Evolutionary conservation across 2,797 vertebrate genomes (phyloP), one percentile per base, ranked within the genome.

Genomic region (Luscinia luscinia): DNA sequence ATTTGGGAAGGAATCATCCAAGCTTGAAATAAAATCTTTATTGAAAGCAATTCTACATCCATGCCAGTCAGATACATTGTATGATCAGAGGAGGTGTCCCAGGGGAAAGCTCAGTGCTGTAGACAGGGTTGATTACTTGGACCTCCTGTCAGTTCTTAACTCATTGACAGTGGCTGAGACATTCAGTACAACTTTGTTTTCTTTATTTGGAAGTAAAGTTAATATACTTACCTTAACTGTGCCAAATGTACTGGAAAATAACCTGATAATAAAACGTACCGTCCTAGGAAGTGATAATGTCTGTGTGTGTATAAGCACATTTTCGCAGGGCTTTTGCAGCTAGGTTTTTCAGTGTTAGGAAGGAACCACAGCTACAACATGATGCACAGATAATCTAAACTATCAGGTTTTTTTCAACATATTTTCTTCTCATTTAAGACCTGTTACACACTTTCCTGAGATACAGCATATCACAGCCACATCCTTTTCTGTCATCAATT

Each of bases 161-260:
- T 98, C 97, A 85, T 76, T 96, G 96, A 96, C 96, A 95, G 97
- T 88, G 95, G 95, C 90, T 97, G 96, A 97, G 90, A 89, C 91
- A 82, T 96, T 97, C 94, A 88, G 62, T 57, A 92, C 92, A 96
- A 97, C 96, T 97, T 97, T 97, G 97, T 97, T 98, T 98, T 96
- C 96, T 97, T 96, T 98, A 96, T 97, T 97, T 97, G 96, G 96
- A 95, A 96, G 96, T 97, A 96, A 98, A 97, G 96, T 97, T 97
- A 97, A 97, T 97, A 97, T 87, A 95, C 96, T 97, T 98, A 98
- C 97, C 97, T 98, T 98, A 97, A 98, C 97, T 97, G 97, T 36
- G 88, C 96, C 96, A 97, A 98, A 98, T 97, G 97, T 98, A 97
- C 97, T 97, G 97, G 98, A 98, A 98, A 98, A 98, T 98, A 97